Conservation (phyloP, 1,140 invertebrate genomes). For the Manduca sexta region DNA sequence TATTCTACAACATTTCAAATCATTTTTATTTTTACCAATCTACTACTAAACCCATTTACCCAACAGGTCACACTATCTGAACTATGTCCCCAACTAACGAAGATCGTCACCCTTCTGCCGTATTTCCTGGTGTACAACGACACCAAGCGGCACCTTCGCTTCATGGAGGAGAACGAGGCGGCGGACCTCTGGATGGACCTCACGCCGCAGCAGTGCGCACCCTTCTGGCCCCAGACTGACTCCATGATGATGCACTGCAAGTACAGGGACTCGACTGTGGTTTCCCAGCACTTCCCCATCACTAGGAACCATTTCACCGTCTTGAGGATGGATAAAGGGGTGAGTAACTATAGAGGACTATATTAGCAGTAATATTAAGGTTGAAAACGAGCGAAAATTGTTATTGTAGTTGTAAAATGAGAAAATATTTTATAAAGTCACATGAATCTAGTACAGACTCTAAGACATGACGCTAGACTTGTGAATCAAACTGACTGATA, state of each 20-base stretch:
- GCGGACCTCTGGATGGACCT: constrained; percentile 90
- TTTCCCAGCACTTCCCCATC: constrained; percentile 85
- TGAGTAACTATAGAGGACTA: constrained; percentile 56
- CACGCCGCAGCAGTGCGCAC: constrained; percentile 77
- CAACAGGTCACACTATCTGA: constrained; percentile 76
- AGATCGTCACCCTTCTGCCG: constrained; percentile 88
- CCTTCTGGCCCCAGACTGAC: constrained; percentile 88
- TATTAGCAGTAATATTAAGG: neutral
- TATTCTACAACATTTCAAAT: neutral
- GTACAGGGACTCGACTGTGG: constrained; percentile 82
- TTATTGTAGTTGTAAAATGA: too few relatives aligned
- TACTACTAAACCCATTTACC: neutral
- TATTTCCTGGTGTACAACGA: constrained; percentile 89
- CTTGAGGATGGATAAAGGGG: constrained; percentile 88
- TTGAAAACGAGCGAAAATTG: too few relatives aligned
- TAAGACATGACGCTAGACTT: too few relatives aligned
- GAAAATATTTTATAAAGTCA: too few relatives aligned
- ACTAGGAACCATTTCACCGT: constrained; percentile 81
- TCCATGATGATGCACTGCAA: constrained; percentile 88
- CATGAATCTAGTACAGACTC: too few relatives aligned
- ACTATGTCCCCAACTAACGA: constrained; percentile 83
- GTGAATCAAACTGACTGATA: too few relatives aligned
- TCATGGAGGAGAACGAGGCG: constrained; percentile 90
- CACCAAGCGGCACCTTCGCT: constrained; percentile 79
- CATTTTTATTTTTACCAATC: neutral